Evolutionary conservation across 2,797 vertebrate species (phyloP).

Genomic region (Trematomus bernacchii): DNA sequence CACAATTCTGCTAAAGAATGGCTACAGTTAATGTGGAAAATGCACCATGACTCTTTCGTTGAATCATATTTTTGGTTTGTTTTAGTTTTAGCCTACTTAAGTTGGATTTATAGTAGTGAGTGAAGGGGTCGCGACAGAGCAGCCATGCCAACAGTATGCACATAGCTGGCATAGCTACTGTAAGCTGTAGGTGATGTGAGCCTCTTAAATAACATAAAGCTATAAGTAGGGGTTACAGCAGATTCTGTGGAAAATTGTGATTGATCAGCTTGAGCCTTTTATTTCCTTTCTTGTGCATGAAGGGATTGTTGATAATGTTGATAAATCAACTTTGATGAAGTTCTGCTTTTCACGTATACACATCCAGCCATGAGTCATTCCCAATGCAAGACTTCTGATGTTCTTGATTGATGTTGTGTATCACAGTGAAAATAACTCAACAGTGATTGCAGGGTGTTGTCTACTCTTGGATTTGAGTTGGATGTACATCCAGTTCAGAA

Average conservation of each 20-base stretch:
- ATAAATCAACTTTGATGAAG: not conserved
- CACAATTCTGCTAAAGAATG: not conserved
- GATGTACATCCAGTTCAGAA: not conserved
- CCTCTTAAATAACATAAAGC: not conserved
- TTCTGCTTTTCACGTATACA: not conserved
- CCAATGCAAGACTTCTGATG: not conserved
- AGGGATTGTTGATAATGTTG: too few species aligned
- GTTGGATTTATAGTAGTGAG: not conserved
- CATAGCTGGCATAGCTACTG: not conserved
- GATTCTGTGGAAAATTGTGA: not conserved
- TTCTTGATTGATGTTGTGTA: too few species aligned
- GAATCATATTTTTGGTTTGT: not conserved
- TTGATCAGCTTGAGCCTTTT: not conserved
- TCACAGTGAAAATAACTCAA: slow-evolving; percentile 1
- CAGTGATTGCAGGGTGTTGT: not conserved
- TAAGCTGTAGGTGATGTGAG: not conserved
- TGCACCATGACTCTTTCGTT: not conserved
- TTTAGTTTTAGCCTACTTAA: not conserved
- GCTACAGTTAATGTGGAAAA: not conserved
- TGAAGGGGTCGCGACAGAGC: not conserved
- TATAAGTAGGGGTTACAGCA: too few species aligned
- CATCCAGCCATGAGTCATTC: not conserved
- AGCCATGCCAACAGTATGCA: not conserved
- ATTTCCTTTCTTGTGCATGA: not conserved
- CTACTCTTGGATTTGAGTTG: not conserved